Conservation (phyloP, 2,113 vertebrate species). For the Sylvilagus bachmani region DNA sequence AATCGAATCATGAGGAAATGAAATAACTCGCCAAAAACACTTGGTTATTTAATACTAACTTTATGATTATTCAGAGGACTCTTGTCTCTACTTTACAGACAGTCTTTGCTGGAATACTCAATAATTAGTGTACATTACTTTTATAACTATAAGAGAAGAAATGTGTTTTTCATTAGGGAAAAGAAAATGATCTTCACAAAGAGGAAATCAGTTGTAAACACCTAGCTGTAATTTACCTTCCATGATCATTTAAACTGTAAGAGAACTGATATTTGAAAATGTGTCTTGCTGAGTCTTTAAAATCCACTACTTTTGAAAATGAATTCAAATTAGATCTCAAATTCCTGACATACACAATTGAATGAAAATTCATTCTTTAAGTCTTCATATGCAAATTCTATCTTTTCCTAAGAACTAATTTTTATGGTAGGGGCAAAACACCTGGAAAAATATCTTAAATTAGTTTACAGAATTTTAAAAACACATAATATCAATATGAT, state of each 20-base stretch:
- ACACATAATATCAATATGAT: not conserved
- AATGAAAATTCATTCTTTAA: not conserved
- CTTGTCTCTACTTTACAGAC: not conserved
- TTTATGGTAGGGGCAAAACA: not conserved
- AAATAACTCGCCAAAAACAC: not conserved
- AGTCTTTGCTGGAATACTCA: not conserved
- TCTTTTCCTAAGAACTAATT: conserved; percentile 13
- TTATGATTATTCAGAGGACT: conserved; percentile 18
- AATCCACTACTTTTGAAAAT: conserved; percentile 44
- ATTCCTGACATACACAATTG: not conserved
- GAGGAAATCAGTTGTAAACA: conserved; percentile 30
- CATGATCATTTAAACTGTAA: conserved; percentile 59
- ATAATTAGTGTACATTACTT: not conserved
- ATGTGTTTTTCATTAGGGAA: not conserved
- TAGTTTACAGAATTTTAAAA: conserved; percentile 10
- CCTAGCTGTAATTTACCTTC: conserved; percentile 47
- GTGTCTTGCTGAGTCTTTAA: not conserved
- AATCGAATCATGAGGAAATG: not conserved
- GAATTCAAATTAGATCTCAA: not conserved
- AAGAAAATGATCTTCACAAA: not conserved
- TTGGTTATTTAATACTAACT: not conserved
- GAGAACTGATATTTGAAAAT: conserved; percentile 41
- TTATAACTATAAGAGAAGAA: not conserved
- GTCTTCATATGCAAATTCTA: not conserved
- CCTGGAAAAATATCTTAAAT: conserved; percentile 34